Evolutionary conservation across 2,113 vertebrate genomes (phyloP).

Genomic region (Eurystomus gularis): DNA sequence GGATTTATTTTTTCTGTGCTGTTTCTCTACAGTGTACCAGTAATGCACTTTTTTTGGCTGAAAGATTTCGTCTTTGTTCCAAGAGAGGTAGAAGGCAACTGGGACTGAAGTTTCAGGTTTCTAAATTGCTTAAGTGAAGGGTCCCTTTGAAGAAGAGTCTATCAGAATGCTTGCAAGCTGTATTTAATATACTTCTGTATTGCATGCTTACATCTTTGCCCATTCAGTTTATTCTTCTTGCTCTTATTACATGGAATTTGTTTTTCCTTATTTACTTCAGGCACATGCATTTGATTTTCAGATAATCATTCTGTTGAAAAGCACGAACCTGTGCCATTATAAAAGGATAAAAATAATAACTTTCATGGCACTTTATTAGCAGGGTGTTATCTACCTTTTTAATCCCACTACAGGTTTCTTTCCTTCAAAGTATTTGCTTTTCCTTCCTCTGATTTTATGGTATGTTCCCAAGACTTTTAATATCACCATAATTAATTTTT

Average conservation of each 20-base stretch:
- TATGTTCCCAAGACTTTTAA: background rate
- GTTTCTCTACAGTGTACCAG: background rate
- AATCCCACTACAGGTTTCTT: conserved; percentile 15
- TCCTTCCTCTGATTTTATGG: background rate
- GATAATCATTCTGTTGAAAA: conserved; percentile 35
- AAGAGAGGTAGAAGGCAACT: background rate
- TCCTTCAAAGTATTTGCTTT: background rate
- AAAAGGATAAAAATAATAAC: conserved; percentile 5
- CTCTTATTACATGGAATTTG: background rate
- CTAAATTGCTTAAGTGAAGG: background rate
- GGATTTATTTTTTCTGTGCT: background rate
- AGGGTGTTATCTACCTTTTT: conserved; percentile 9
- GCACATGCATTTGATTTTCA: conserved; percentile 20
- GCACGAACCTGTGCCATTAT: background rate
- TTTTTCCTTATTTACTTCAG: conserved; percentile 24
- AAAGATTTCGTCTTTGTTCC: background rate
- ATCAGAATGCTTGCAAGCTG: background rate
- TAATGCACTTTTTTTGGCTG: background rate
- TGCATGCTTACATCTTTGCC: background rate
- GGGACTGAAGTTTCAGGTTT: background rate
- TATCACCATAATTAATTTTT: background rate
- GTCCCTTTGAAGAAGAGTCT: background rate
- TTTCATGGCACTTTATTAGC: conserved; percentile 10
- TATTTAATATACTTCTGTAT: background rate
- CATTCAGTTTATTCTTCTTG: background rate